phyloP scores from a whole-genome alignment of 2,113 vertebrate species.

The Vulpes vulpes region DNA sequence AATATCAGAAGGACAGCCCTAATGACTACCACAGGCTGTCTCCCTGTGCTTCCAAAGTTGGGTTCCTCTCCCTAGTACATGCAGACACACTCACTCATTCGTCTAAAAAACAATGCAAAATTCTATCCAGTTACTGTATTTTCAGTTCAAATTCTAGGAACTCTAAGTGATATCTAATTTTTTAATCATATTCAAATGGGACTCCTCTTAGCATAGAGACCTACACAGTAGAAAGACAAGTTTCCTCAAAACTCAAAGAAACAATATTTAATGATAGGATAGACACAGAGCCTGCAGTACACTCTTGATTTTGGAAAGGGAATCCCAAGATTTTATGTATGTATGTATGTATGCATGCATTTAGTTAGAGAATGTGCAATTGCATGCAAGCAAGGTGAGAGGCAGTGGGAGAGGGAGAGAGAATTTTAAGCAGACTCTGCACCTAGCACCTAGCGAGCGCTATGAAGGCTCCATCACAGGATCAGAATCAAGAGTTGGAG shows the following conservation, averaged over 20 bases:
- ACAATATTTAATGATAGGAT: background rate
- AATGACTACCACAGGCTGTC: accelerated
- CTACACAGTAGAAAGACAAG: background rate
- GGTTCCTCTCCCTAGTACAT: background rate
- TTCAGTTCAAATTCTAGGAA: background rate
- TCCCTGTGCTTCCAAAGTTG: accelerated
- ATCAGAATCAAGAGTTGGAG: background rate
- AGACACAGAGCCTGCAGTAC: background rate
- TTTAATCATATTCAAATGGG: background rate
- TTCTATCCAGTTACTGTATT: no score
- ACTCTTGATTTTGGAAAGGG: background rate
- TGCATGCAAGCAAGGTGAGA: background rate
- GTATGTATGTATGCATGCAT: background rate
- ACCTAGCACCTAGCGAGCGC: background rate
- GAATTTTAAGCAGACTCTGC: background rate
- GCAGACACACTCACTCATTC: accelerated
- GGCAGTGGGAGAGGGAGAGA: background rate
- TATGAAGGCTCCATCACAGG: background rate
- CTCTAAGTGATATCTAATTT: background rate
- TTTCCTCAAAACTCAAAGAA: background rate
- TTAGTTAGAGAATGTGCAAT: background rate
- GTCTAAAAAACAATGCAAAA: background rate
- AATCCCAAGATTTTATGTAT: no score
- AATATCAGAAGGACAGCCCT: background rate
- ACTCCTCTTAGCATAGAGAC: background rate